phyloP scores from a whole-genome alignment of 2,888 invertebrate species.

The Notodonta ziczac region DNA sequence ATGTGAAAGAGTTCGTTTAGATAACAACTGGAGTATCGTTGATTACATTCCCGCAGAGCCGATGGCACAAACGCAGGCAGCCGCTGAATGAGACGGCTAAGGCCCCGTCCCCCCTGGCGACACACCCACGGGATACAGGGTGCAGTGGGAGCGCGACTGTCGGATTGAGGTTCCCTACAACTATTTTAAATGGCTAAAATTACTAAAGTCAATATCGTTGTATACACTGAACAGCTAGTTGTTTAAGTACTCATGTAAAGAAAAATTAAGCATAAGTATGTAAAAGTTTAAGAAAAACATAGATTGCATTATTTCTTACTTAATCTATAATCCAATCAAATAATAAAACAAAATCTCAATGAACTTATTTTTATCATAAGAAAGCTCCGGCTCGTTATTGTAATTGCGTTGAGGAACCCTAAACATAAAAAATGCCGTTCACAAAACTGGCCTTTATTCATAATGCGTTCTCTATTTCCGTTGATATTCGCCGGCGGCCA shows the following conservation, averaged over 20 bases:
- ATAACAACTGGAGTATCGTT: neutral
- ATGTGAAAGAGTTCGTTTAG: neutral
- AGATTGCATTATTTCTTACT: too few species aligned
- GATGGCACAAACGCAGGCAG: neutral
- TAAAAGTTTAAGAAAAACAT: too few species aligned
- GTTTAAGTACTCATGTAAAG: too few species aligned
- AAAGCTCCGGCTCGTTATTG: neutral
- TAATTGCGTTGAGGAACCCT: neutral
- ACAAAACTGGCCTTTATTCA: slow-evolving; percentile 8
- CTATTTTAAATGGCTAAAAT: neutral
- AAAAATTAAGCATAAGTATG: too few species aligned
- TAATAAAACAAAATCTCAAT: too few species aligned
- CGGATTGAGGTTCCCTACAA: neutral
- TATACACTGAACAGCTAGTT: too few species aligned
- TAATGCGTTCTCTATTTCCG: slow-evolving; percentile 32
- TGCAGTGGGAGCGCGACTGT: neutral
- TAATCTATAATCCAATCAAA: too few species aligned
- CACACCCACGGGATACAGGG: neutral
- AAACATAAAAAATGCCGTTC: neutral
- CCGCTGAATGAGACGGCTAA: neutral
- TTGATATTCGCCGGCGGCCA: slow-evolving; percentile 34
- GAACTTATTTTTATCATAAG: too few species aligned
- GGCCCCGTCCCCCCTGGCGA: neutral
- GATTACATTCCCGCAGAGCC: neutral
- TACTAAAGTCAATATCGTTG: too few species aligned